Evolutionary conservation across 2,113 vertebrate species (phyloP).

Genomic region (Trachemys scripta): DNA sequence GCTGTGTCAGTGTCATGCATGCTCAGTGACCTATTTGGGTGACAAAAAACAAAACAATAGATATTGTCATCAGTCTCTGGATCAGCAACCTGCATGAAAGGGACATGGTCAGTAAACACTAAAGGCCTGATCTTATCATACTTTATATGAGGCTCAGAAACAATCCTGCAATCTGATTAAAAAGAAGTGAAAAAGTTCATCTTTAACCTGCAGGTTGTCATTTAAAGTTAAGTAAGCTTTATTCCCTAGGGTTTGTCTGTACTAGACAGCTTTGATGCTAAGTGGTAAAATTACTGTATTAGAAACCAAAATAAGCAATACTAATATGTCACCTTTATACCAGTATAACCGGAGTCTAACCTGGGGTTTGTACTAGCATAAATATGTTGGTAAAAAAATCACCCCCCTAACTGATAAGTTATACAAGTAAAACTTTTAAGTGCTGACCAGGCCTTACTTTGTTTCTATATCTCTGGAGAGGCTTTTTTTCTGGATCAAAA

Average conservation of each 20-base stretch:
- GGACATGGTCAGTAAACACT: neutral
- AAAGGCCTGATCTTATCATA: neutral
- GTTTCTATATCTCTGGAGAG: neutral
- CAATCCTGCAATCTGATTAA: neutral
- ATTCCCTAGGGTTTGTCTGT: neutral
- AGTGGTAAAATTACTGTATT: neutral
- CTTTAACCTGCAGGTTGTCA: neutral
- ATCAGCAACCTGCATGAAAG: neutral
- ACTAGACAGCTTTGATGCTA: neutral
- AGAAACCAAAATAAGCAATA: neutral
- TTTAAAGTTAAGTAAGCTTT: neutral
- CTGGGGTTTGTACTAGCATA: neutral
- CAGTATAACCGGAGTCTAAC: neutral
- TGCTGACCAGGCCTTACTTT: neutral
- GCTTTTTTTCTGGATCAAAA: neutral
- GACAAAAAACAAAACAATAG: neutral
- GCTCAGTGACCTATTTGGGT: neutral
- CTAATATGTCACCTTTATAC: neutral
- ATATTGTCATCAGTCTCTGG: neutral
- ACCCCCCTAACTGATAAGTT: neutral
- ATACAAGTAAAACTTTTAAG: neutral
- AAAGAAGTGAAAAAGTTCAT: neutral
- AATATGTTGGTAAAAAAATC: neutral
- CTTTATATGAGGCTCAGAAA: rapidly evolving
- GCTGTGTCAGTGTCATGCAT: neutral